phyloP scores from a whole-genome alignment of 2,888 invertebrate species.

The Polietes domitor region DNA sequence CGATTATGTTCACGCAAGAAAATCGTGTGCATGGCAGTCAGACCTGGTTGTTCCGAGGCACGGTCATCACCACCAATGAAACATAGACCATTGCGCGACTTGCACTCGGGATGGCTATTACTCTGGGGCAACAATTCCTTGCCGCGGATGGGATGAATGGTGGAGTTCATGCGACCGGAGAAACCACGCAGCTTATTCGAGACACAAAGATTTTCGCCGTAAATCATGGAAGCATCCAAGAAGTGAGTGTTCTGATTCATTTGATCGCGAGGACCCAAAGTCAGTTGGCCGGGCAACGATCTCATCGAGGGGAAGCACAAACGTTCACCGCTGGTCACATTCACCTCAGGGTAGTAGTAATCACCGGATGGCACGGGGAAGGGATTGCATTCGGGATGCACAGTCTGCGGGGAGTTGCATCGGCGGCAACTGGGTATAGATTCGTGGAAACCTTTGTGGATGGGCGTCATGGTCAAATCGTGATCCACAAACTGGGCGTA shows the following conservation, averaged over 20 bases:
- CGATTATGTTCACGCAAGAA: constrained; percentile 95
- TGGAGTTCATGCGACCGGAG: constrained; percentile 91
- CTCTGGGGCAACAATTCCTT: constrained; percentile 91
- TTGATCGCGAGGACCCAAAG: constrained; percentile 94
- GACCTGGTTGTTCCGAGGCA: constrained; percentile 94
- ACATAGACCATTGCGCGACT: constrained; percentile 91
- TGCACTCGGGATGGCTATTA: constrained; percentile 92
- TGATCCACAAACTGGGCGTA: constrained; percentile 97
- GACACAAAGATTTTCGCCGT: constrained; percentile 94
- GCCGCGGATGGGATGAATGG: constrained; percentile 87
- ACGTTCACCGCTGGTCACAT: constrained; percentile 90
- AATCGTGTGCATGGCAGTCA: constrained; percentile 93
- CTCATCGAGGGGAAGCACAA: constrained; percentile 97
- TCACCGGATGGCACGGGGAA: constrained; percentile 94
- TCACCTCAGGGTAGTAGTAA: constrained; percentile 93
- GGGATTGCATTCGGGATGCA: constrained; percentile 96
- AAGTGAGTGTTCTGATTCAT: constrained; percentile 96
- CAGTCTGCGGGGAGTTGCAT: constrained; percentile 92
- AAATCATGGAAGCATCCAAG: constrained; percentile 92
- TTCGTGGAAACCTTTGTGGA: constrained; percentile 94
- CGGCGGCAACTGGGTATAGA: constrained; percentile 94
- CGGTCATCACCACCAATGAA: constrained; percentile 95
- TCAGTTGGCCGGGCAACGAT: constrained; percentile 94
- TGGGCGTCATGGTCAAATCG: constrained; percentile 96
- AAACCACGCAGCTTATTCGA: constrained; percentile 89